These are phyloP conservation scores for Netelia virgata DNA, from an alignment of 2,888 invertebrate species.

Conservation along the genomic window DNA sequence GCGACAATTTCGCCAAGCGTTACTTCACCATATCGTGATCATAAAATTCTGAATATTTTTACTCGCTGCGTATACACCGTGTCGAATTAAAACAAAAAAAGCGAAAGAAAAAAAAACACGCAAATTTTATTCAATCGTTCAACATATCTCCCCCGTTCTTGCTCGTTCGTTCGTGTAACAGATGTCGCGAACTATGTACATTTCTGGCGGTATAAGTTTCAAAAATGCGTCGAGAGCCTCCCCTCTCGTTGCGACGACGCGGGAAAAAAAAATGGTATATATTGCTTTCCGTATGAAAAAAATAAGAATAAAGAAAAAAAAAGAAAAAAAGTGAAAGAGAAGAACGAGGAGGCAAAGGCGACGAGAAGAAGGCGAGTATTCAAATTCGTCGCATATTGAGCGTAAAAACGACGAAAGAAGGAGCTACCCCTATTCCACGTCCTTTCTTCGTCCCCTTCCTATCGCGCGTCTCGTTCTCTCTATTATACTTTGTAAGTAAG, in stretches of 20 bases:
- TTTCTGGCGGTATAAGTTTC: constrained; percentile 13
- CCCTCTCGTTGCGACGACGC: background rate
- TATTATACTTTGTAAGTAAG: constrained; percentile 76
- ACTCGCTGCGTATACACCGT: background rate
- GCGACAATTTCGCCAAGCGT: background rate
- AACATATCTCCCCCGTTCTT: background rate
- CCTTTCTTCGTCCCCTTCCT: background rate
- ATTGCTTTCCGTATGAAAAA: constrained; percentile 42
- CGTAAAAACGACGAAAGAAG: constrained; percentile 70
- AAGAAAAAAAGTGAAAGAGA: constrained; percentile 16
- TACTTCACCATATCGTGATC: background rate
- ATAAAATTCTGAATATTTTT: constrained; percentile 2
- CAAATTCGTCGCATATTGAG: constrained; percentile 74
- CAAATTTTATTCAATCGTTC: constrained; percentile 28
- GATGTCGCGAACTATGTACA: constrained; percentile 32
- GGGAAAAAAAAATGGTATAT: constrained; percentile 27
- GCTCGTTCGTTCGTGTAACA: constrained; percentile 37
- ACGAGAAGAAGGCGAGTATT: constrained; percentile 65
- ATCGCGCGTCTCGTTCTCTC: constrained; percentile 11
- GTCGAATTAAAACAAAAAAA: constrained; percentile 24
- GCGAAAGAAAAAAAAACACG: background rate
- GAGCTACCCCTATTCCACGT: background rate
- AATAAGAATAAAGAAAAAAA: constrained; percentile 16
- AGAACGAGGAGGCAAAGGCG: constrained; percentile 59
- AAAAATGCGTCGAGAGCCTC: constrained; percentile 13